These are phyloP conservation scores for Aplysina aerophoba DNA, from an alignment of 37 sponge, comb jelly and placozoan genomes.

Conservation along the genomic window DNA sequence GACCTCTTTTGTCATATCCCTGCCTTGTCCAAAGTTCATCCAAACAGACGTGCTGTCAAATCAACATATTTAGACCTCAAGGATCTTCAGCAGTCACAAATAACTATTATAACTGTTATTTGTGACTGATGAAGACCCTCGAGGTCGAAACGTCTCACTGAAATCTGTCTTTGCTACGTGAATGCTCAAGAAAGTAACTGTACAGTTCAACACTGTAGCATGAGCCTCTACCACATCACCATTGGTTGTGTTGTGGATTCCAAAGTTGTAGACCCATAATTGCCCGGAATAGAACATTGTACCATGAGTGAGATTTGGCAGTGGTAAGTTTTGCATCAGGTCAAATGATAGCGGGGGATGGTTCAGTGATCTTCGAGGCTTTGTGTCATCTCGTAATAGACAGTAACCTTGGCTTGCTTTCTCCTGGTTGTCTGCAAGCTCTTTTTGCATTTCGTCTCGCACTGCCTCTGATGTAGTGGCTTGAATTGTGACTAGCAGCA, in stretches of 20 bases:
- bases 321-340: conserved; percentile 50
- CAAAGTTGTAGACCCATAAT: conserved; percentile 60
- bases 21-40: conserved; percentile 41
- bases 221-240: conserved; percentile 43
- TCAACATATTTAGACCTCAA: conserved; percentile 31
- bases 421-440: conserved; percentile 39
- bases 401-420: conserved; percentile 51
- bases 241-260: conserved; percentile 45
- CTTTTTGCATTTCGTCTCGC: neutral
- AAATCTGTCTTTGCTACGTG: no score
- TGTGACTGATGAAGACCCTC: no score
- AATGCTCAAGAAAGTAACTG: conserved; percentile 13
- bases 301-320: conserved; percentile 45
- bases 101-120: no score
- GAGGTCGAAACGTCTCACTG: no score
- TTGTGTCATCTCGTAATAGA: conserved; percentile 41
- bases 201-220: neutral
- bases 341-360: conserved; percentile 43
- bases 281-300: conserved; percentile 51
- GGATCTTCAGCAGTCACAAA: no score
- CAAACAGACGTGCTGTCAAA: conserved; percentile 38
- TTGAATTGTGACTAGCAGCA: conserved; percentile 34
- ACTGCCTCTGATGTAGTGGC: conserved; percentile 15
- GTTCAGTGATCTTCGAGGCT: conserved; percentile 2
- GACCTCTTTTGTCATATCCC: neutral